A percentile compares a stretch with the other conserved stretches of the same genome.
These are phyloP conservation scores for Adoxophyes honmai DNA, from an alignment of 1,140 invertebrate genomes.

Conservation along the genomic window DNA sequence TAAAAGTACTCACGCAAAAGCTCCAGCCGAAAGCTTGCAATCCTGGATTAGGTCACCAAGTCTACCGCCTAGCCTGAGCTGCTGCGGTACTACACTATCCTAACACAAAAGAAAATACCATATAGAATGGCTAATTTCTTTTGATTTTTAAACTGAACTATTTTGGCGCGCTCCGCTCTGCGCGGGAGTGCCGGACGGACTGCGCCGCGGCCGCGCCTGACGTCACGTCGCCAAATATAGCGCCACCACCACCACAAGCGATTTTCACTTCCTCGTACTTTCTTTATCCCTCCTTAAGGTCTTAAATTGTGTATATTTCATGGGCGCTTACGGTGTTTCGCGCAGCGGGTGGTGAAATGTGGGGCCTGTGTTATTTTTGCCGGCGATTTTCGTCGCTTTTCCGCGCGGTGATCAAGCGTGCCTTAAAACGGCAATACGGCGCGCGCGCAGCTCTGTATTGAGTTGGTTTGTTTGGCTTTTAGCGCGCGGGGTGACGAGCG, in stretches of 20 bases:
- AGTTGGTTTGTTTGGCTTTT: conserved; percentile 7
- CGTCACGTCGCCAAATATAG: conserved; percentile 68
- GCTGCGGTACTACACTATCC: conserved; percentile 22
- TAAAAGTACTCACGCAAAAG: conserved; percentile 9
- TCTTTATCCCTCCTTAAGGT: conserved; percentile 22
- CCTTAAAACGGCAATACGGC: conserved; percentile 65
- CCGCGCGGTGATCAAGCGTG: conserved; percentile 44
- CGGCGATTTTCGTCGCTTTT: conserved; percentile 55
- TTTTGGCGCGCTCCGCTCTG: conserved; percentile 42
- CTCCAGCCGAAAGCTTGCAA: neutral
- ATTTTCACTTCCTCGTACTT: conserved; percentile 28
- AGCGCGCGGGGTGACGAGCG: conserved; percentile 2
- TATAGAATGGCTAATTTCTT: conserved; percentile 17
- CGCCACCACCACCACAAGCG: conserved; percentile 21
- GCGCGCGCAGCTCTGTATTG: conserved; percentile 31
- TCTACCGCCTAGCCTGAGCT: conserved; percentile 13
- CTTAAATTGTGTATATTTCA: conserved; percentile 18
- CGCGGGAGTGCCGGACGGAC: conserved; percentile 46
- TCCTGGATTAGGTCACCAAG: conserved; percentile 6
- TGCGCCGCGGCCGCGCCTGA: conserved; percentile 47
- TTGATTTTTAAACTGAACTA: conserved; percentile 27
- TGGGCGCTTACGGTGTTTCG: conserved; percentile 28
- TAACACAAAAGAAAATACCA: conserved; percentile 17
- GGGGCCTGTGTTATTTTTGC: conserved; percentile 66
- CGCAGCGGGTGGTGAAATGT: conserved; percentile 38